Conservation (phyloP, 2,113 vertebrate genomes). For the Passer montanus region DNA sequence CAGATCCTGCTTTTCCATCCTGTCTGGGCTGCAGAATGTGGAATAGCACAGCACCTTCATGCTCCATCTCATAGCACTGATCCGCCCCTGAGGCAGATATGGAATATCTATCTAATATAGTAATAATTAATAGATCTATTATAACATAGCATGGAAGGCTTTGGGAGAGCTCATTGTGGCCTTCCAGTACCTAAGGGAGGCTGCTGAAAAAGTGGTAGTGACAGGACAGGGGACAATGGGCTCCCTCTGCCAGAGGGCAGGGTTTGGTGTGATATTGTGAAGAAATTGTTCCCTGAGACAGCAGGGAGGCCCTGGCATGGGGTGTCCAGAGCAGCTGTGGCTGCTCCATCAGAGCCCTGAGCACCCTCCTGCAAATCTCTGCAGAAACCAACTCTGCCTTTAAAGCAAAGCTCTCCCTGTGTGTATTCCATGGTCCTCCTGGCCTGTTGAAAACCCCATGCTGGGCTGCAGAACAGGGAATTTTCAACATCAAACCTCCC, state of each 20-base stretch:
- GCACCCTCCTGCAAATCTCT: not conserved
- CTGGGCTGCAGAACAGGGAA: not conserved
- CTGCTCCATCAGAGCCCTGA: not conserved
- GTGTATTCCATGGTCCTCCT: too few relatives aligned
- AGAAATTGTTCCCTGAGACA: not conserved
- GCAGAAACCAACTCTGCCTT: not conserved
- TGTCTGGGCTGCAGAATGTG: not conserved
- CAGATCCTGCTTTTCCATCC: not conserved
- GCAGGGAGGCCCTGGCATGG: not conserved
- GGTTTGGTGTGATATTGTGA: not conserved
- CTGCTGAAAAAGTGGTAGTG: too few relatives aligned
- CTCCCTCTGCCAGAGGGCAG: not conserved
- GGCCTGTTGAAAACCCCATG: not conserved
- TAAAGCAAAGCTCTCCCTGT: not conserved
- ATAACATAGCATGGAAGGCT: not conserved
- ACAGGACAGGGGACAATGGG: not conserved
- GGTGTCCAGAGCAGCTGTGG: not conserved
- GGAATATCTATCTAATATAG: not conserved
- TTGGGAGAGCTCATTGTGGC: not conserved
- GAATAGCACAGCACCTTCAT: not conserved
- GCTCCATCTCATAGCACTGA: not conserved
- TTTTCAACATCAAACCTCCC: not conserved
- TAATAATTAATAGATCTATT: not conserved
- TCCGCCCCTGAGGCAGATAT: not conserved
- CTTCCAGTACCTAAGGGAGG: not conserved